A percentile compares a stretch with the other conserved stretches of the same genome.
Conservation (phyloP, 2,888 invertebrate genomes). For the Imbricaverruca yamaguchii region DNA sequence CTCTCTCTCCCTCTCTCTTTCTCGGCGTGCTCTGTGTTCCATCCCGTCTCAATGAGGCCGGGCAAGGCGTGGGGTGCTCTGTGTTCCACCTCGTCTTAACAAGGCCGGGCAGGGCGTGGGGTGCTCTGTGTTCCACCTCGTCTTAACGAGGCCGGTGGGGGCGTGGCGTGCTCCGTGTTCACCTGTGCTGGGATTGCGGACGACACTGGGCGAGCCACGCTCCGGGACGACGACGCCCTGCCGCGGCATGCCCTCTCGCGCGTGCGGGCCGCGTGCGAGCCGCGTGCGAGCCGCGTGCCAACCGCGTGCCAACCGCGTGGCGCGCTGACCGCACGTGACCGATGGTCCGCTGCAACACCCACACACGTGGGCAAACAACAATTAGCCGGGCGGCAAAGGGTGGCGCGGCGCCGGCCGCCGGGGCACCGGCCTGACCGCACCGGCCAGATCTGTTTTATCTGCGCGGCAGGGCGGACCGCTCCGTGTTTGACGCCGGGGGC, state of each 20-base stretch:
- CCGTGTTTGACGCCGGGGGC: too few relatives aligned
- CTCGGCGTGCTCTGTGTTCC: too few relatives aligned
- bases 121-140: background rate
- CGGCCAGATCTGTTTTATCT: too few relatives aligned
- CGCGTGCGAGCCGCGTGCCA: background rate
- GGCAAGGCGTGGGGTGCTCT: too few relatives aligned
- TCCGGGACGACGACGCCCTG: background rate
- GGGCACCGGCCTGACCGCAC: background rate
- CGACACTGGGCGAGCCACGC: too few relatives aligned
- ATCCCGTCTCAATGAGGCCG: too few relatives aligned
- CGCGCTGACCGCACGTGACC: background rate
- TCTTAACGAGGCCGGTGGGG: background rate
- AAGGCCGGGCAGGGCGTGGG: too few relatives aligned
- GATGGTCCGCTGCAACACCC: slow-evolving; percentile 4
- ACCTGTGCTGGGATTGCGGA: too few relatives aligned
- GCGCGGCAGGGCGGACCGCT: too few relatives aligned
- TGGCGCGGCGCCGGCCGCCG: background rate
- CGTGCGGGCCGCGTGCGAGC: background rate
- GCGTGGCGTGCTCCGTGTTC: too few relatives aligned
- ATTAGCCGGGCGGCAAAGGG: background rate
- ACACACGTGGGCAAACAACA: slow-evolving; percentile 15
- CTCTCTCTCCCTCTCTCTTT: too few relatives aligned
- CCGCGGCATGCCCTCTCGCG: background rate
- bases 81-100: too few relatives aligned
- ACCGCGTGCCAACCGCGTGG: background rate